Conservation (phyloP, 1,140 invertebrate species). For the Gryon sp. region DNA sequence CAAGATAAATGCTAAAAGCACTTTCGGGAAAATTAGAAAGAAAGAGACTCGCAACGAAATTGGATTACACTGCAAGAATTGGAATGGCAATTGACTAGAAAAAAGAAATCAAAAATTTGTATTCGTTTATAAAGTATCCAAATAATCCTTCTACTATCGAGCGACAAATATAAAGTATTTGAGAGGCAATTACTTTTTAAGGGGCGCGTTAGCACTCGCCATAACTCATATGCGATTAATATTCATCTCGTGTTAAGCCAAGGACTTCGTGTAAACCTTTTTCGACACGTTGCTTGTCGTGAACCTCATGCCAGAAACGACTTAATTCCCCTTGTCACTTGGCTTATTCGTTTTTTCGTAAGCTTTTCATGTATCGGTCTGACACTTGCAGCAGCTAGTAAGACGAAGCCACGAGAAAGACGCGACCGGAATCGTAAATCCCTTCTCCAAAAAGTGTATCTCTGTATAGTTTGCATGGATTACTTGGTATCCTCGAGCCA, state of each 20-base stretch:
- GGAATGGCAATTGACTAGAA: slow-evolving; percentile 45
- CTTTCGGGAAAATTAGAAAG: slow-evolving; percentile 68
- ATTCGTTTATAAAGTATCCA: background rate
- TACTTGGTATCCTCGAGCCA: slow-evolving; percentile 59
- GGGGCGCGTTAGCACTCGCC: slow-evolving; percentile 14
- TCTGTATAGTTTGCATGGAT: slow-evolving; percentile 55
- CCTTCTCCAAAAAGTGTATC: slow-evolving; percentile 62
- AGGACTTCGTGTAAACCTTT: slow-evolving; percentile 66
- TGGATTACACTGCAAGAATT: slow-evolving; percentile 39
- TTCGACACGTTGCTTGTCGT: slow-evolving; percentile 55
- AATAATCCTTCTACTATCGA: background rate
- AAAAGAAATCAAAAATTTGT: slow-evolving; percentile 45
- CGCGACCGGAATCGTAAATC: slow-evolving; percentile 71
- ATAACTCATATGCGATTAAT: slow-evolving; percentile 68
- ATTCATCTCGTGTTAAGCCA: slow-evolving; percentile 65
- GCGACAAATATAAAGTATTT: slow-evolving; percentile 9
- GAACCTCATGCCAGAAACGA: slow-evolving; percentile 64
- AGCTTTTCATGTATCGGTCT: slow-evolving; percentile 64
- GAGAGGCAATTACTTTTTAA: slow-evolving; percentile 17
- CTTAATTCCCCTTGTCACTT: slow-evolving; percentile 64
- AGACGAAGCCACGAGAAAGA: slow-evolving; percentile 50
- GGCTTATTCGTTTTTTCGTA: slow-evolving; percentile 56
- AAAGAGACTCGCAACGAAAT: slow-evolving; percentile 54
- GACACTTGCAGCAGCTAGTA: slow-evolving; percentile 63
- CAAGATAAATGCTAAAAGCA: slow-evolving; percentile 71